phyloP scores from a whole-genome alignment of 2,797 vertebrate genomes.

The Typhlichthys eigenmanni region DNA sequence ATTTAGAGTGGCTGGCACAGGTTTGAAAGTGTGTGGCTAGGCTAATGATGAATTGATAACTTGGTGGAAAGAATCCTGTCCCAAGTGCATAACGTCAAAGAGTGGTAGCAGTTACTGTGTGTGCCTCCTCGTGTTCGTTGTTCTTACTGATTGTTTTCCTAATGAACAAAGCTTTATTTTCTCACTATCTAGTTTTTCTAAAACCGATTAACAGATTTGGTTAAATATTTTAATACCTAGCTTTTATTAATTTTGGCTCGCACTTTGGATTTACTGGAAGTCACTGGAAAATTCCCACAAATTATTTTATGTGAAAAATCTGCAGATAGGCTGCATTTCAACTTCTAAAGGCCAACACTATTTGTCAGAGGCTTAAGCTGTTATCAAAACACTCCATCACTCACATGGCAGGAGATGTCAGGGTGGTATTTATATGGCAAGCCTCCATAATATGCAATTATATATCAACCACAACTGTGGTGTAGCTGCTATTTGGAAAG shows the following conservation, averaged over 20 bases:
- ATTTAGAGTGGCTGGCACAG: conserved; percentile 27
- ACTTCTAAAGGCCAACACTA: conserved; percentile 41
- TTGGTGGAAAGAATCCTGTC: not conserved
- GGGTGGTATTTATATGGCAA: conserved; percentile 27
- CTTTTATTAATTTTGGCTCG: too few relatives aligned
- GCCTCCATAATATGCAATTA: conserved; percentile 26
- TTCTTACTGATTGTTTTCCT: not conserved
- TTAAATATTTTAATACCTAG: too few relatives aligned
- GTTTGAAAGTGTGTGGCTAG: conserved; percentile 10
- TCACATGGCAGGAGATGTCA: conserved; percentile 16
- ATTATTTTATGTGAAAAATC: not conserved
- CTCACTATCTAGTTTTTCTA: not conserved
- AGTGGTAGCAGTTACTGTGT: not conserved
- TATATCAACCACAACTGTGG: conserved; percentile 17
- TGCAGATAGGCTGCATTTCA: not conserved
- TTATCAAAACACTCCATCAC: conserved; percentile 38
- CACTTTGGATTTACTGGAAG: not conserved
- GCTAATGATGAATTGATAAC: conserved; percentile 2
- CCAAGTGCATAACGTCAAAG: not conserved
- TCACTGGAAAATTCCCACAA: not conserved
- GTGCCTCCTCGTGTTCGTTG: not conserved
- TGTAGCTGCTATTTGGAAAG: conserved; percentile 6
- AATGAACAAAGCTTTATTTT: not conserved
- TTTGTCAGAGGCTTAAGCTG: conserved; percentile 19
- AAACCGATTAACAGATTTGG: too few relatives aligned